Percentiles rank a stretch among this genome's conserved stretches.
These are phyloP conservation scores for Trachemys scripta DNA, from an alignment of 2,113 vertebrate genomes.

Conservation along the genomic window DNA sequence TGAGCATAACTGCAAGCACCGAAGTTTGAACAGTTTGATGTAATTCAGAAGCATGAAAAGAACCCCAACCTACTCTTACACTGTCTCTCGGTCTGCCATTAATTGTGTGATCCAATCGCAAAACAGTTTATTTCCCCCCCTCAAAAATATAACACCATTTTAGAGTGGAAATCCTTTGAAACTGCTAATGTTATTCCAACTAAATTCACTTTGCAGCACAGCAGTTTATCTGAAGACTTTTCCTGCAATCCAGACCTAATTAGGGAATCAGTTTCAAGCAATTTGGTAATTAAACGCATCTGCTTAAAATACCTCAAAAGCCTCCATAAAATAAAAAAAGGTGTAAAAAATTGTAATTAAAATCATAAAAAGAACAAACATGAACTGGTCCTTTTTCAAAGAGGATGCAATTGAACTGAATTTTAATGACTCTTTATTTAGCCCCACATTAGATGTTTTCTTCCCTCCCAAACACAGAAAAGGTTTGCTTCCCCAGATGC, in stretches of 20 bases:
- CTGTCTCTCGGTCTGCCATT: background rate
- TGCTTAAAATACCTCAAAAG: slow-evolving; percentile 62
- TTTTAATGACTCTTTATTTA: background rate
- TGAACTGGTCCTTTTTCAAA: background rate
- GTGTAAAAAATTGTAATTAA: slow-evolving; percentile 61
- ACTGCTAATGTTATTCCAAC: slow-evolving; percentile 16
- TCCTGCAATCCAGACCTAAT: slow-evolving; percentile 50
- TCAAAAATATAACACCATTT: background rate
- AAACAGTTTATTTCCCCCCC: slow-evolving; percentile 43
- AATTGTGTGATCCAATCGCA: slow-evolving; percentile 5
- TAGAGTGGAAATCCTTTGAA: background rate
- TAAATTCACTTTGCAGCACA: slow-evolving; percentile 60
- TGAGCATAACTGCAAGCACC: background rate
- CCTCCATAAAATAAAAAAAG: slow-evolving; percentile 45
- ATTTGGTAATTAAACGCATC: slow-evolving; percentile 70
- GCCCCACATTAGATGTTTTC: background rate
- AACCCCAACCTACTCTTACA: slow-evolving; percentile 24
- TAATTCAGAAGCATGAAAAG: background rate
- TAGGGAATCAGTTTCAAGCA: slow-evolving; percentile 45
- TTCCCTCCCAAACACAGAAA: background rate
- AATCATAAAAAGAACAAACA: slow-evolving; percentile 14
- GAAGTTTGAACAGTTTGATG: background rate
- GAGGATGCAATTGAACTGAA: slow-evolving; percentile 44
- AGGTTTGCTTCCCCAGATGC: background rate
- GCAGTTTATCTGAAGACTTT: slow-evolving; percentile 57